A percentile compares a stretch with the other conserved stretches of the same genome.
These are phyloP conservation scores for Spinus pinus DNA, from an alignment of 2,797 vertebrate species.

Conservation along the genomic window DNA sequence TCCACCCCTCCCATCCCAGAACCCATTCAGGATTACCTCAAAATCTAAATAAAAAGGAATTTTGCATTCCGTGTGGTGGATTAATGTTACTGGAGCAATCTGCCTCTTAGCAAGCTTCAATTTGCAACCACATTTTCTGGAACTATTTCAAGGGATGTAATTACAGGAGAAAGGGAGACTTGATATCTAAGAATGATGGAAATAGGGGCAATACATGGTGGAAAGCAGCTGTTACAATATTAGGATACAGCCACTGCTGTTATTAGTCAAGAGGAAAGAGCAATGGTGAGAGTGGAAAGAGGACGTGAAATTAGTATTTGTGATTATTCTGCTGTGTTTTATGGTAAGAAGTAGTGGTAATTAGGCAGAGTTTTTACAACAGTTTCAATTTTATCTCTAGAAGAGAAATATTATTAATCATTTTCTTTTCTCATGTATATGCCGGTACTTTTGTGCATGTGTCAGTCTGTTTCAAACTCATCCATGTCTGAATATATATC, in stretches of 20 bases:
- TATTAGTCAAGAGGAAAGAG: not conserved
- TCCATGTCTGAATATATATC: not conserved
- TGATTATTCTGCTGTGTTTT: not conserved
- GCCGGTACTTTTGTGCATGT: not conserved
- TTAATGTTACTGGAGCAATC: not conserved
- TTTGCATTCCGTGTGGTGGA: not conserved
- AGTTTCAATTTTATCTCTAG: not conserved
- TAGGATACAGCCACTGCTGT: not conserved
- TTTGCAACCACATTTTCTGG: not conserved
- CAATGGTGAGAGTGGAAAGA: not conserved
- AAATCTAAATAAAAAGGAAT: not conserved
- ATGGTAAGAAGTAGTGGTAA: not conserved
- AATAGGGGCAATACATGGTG: not conserved
- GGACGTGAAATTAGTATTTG: not conserved
- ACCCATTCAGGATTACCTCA: not conserved
- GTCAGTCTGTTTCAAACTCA: not conserved
- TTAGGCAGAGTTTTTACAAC: not conserved
- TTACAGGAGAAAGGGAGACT: not conserved
- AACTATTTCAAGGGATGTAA: slow-evolving; percentile 7
- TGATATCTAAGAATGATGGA: slow-evolving; percentile 29
- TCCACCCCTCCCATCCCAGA: not conserved
- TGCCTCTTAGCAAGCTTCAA: not conserved
- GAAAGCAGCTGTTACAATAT: not conserved
- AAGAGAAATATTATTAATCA: not conserved
- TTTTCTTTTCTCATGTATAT: not conserved